Conservation (phyloP, 2,888 invertebrate genomes). For the Pseudolycoriella hygida region DNA sequence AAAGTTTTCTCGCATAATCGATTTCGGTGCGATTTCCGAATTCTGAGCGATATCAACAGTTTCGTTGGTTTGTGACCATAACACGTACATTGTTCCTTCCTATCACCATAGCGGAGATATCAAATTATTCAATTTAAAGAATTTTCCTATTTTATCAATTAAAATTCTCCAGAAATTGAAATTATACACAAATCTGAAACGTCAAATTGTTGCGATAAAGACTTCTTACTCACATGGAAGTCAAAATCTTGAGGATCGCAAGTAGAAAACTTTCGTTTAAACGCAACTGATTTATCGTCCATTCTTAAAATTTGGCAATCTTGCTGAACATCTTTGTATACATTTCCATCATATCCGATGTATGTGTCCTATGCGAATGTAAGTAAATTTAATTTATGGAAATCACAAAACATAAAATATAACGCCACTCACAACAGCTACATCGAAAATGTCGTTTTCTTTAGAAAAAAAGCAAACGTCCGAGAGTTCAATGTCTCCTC, state of each 20-base stretch:
- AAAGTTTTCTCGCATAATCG: no score
- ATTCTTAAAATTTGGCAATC: constrained; percentile 42
- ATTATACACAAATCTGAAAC: neutral
- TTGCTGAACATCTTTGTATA: constrained; percentile 51
- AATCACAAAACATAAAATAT: neutral
- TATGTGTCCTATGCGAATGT: constrained; percentile 46
- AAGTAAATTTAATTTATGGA: constrained; percentile 1
- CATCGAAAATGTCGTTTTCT: constrained; percentile 23
- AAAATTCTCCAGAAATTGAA: no score
- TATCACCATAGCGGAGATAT: no score
- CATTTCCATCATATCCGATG: constrained; percentile 44
- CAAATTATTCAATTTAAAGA: no score
- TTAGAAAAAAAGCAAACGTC: constrained; percentile 72
- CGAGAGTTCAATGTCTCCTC: constrained; percentile 51
- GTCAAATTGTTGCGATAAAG: neutral
- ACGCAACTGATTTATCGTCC: constrained; percentile 51
- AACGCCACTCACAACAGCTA: constrained; percentile 9
- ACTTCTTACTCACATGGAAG: constrained; percentile 26
- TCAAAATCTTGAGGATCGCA: constrained; percentile 50
- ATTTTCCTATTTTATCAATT: no score
- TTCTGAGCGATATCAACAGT: constrained; percentile 33
- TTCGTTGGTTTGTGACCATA: constrained; percentile 68
- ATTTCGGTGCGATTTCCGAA: constrained; percentile 17
- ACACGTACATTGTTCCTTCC: constrained; percentile 78
- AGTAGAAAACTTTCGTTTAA: constrained; percentile 65